A percentile compares a stretch with the other conserved stretches of the same genome.
phyloP scores from a whole-genome alignment of 2,113 vertebrate genomes.

The Empidonax traillii region DNA sequence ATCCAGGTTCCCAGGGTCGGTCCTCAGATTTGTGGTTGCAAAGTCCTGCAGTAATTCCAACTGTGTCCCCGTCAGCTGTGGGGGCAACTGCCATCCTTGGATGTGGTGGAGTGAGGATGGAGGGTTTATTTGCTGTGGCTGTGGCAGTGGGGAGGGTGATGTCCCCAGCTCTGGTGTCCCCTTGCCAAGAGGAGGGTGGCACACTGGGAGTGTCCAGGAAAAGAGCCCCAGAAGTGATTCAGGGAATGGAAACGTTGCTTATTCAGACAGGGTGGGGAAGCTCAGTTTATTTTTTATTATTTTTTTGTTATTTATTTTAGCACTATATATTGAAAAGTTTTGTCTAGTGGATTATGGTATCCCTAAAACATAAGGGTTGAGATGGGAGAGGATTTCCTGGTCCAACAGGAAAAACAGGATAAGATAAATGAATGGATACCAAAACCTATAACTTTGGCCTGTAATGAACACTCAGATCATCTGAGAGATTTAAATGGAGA shows the following conservation, averaged over 20 bases:
- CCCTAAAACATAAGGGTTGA: background rate
- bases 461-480: background rate
- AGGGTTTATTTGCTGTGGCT: background rate
- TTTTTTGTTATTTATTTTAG: background rate
- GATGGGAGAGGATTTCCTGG: background rate
- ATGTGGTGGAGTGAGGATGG: background rate
- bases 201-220: background rate
- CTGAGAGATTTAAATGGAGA: background rate
- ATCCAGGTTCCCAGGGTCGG: background rate
- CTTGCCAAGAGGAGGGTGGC: background rate
- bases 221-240: background rate
- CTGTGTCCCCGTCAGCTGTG: background rate
- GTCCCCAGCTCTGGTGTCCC: background rate
- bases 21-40: background rate
- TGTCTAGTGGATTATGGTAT: background rate
- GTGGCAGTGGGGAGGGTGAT: fast-evolving
- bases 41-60: background rate
- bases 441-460: background rate
- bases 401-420: background rate
- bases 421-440: background rate
- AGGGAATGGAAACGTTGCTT: background rate
- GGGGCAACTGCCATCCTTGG: background rate
- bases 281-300: background rate
- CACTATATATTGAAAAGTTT: background rate
- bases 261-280: background rate